Conservation (phyloP, 2,113 vertebrate genomes). For the Aegithalos caudatus region DNA sequence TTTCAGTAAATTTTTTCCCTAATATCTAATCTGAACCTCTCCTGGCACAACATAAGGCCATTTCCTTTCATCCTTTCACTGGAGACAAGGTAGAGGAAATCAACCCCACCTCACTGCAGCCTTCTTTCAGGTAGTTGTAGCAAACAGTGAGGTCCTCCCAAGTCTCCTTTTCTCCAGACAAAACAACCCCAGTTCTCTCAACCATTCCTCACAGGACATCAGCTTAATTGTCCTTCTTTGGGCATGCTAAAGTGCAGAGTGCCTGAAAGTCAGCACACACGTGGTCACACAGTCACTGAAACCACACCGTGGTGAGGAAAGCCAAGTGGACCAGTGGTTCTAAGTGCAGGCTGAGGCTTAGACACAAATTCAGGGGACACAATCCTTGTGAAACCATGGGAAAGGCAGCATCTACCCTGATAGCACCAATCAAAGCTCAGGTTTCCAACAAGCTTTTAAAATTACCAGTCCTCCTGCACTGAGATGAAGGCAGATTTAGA, state of each 20-base stretch:
- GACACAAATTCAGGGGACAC: not conserved
- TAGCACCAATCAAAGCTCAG: not conserved
- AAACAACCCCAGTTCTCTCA: not conserved
- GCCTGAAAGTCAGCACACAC: not conserved
- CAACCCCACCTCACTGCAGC: not conserved
- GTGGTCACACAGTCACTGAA: not conserved
- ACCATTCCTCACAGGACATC: not conserved
- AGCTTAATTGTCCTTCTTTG: not conserved
- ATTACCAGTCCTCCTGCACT: not conserved
- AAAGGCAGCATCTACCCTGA: not conserved
- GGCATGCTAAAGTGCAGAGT: not conserved
- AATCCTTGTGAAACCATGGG: not conserved
- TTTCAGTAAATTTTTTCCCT: not conserved
- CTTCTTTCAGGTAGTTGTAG: not conserved
- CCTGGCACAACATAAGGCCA: not conserved
- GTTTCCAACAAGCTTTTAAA: not conserved
- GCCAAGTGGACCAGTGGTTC: not conserved
- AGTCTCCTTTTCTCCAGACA: not conserved
- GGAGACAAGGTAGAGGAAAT: not conserved
- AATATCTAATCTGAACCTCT: not conserved
- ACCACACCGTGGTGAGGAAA: not conserved
- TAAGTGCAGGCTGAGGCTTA: not conserved
- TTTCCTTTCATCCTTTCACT: not conserved
- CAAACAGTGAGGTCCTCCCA: not conserved
- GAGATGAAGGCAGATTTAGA: constrained; percentile 1